phyloP scores from a whole-genome alignment of 2,113 vertebrate species.

The Alexandromys fortis region DNA sequence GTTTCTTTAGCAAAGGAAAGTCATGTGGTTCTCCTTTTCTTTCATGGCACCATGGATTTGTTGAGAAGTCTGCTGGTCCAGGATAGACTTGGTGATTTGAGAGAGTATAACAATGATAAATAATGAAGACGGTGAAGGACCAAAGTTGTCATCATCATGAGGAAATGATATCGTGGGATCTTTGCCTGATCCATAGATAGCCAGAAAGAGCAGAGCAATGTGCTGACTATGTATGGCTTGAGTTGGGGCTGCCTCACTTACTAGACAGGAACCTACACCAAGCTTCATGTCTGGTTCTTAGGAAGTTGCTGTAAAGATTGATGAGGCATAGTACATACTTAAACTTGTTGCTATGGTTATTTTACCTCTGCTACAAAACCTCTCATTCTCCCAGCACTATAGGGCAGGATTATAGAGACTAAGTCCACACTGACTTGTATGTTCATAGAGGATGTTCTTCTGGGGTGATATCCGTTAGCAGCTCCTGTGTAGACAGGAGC shows the following conservation, averaged over 20 bases:
- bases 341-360: not conserved
- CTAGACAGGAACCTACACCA: not conserved
- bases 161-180: not conserved
- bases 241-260: not conserved
- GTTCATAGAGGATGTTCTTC: not conserved
- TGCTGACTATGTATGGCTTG: not conserved
- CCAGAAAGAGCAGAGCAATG: not conserved
- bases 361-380: not conserved
- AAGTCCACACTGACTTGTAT: not conserved
- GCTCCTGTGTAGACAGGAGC: not conserved
- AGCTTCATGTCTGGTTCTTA: slow-evolving; percentile 25
- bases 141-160: slow-evolving; percentile 5
- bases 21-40: not conserved
- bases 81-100: not conserved
- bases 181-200: not conserved
- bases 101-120: not conserved
- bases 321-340: not conserved
- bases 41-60: not conserved
- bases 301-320: not conserved
- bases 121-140: not conserved
- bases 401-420: not conserved
- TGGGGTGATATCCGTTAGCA: not conserved
- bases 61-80: not conserved
- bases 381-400: not conserved
- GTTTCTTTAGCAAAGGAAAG: slow-evolving; percentile 30